These are phyloP conservation scores for Andricus grossulariae DNA, from an alignment of 1,140 invertebrate genomes.

Conservation along the genomic window DNA sequence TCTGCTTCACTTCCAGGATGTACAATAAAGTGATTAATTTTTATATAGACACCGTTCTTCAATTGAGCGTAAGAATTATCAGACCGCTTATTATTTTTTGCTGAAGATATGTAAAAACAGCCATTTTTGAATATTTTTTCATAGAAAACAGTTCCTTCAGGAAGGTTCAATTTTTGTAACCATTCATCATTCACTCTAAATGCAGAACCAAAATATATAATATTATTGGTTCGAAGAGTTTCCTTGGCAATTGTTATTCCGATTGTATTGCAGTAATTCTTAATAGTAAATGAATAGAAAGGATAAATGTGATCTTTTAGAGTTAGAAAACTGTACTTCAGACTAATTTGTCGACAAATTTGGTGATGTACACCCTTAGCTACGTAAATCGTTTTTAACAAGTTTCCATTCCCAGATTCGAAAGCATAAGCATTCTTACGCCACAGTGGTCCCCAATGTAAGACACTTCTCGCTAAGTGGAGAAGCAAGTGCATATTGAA, in stretches of 20 bases:
- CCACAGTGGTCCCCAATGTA: no score
- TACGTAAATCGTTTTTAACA: no score
- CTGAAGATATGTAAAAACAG: constrained; percentile 80
- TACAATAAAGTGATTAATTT: constrained; percentile 34
- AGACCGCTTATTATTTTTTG: constrained; percentile 46
- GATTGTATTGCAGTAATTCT: not conserved
- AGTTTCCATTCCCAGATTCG: no score
- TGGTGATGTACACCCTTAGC: no score
- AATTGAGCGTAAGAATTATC: constrained; percentile 14
- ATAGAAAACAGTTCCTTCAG: not conserved
- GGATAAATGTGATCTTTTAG: not conserved
- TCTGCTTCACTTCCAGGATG: constrained; percentile 71
- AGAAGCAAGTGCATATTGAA: no score
- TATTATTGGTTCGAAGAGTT: not conserved
- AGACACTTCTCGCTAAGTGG: no score
- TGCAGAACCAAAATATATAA: not conserved
- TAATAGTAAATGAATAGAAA: not conserved
- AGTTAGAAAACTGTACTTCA: not conserved
- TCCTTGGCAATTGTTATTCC: not conserved
- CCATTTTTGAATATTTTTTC: constrained; percentile 21
- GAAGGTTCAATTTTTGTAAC: constrained; percentile 1
- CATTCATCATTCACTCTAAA: not conserved
- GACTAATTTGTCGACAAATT: constrained; percentile 13
- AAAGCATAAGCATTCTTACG: no score
- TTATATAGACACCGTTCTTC: constrained; percentile 1